A percentile compares a stretch with the other conserved stretches of the same genome.
phyloP scores from a whole-genome alignment of 2,888 invertebrate genomes.

The Lamellibrachia columna region DNA sequence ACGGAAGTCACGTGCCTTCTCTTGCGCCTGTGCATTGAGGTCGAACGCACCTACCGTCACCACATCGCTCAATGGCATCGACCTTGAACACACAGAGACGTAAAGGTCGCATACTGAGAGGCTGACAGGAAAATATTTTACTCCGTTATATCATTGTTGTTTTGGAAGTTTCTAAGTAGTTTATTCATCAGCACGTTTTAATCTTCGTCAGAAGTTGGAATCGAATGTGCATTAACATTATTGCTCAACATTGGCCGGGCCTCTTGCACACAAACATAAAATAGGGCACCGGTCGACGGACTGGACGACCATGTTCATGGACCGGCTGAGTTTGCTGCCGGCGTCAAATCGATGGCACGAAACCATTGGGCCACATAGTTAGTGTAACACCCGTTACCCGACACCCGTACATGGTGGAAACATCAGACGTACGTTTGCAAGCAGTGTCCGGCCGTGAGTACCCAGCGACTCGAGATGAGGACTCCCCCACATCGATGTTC shows the following conservation, averaged over 20 bases:
- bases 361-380: background rate
- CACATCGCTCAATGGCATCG: background rate
- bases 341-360: no score
- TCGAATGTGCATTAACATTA: no score
- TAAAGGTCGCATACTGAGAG: background rate
- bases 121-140: background rate
- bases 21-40: background rate
- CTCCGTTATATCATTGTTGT: background rate
- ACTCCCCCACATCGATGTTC: background rate
- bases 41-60: background rate
- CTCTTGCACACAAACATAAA: no score
- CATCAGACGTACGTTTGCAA: background rate
- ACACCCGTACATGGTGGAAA: background rate
- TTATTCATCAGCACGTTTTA: no score
- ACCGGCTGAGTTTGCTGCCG: no score
- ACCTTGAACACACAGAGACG: background rate
- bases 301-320: no score
- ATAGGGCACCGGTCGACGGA: no score
- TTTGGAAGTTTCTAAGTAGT: background rate
- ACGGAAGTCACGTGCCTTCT: conserved; percentile 12
- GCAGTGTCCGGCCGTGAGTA: background rate
- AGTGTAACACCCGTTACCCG: background rate
- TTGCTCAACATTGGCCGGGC: no score
- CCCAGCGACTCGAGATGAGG: background rate
- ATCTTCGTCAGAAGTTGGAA: no score